A percentile compares a stretch with the other conserved stretches of the same genome.
phyloP scores from a whole-genome alignment of 2,888 invertebrate genomes.

The Drosophila imparisetae region DNA sequence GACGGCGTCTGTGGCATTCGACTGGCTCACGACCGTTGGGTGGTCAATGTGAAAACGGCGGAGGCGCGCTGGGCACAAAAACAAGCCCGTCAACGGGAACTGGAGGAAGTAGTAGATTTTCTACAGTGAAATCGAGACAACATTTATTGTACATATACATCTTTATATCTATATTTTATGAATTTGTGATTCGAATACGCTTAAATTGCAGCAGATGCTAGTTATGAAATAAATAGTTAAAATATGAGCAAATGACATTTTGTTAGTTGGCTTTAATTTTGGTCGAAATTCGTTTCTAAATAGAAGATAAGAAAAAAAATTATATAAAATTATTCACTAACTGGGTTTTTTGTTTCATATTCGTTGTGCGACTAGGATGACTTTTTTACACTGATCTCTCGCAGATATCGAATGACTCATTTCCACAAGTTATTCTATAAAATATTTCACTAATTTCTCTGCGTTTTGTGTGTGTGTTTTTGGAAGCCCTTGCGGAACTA shows the following conservation, averaged over 20 bases:
- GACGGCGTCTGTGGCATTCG: conserved; percentile 86
- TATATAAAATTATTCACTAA: not conserved
- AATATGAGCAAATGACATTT: conserved; percentile 18
- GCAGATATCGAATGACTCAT: not conserved
- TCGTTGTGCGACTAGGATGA: conserved; percentile 12
- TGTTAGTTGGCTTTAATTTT: conserved; percentile 1
- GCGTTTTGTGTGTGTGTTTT: not conserved
- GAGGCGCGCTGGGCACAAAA: conserved; percentile 92
- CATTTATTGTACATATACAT: conserved; percentile 24
- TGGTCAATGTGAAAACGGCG: conserved; percentile 88
- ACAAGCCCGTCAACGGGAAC: conserved; percentile 89
- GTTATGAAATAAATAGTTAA: conserved; percentile 59
- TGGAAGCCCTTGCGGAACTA: conserved; percentile 39
- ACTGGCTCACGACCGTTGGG: conserved; percentile 91
- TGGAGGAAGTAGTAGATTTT: conserved; percentile 91
- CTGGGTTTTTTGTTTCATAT: conserved; percentile 4
- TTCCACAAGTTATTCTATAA: not conserved
- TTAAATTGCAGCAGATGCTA: conserved; percentile 56
- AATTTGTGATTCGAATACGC: conserved; percentile 70
- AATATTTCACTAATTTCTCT: not conserved
- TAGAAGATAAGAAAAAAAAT: not conserved
- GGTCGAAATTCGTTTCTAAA: not conserved
- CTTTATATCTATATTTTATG: conserved; percentile 8
- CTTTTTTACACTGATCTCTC: conserved; percentile 2
- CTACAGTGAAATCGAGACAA: conserved; percentile 84